phyloP scores from a whole-genome alignment of 2,888 invertebrate species.

The Psococerastis gibbosa region DNA sequence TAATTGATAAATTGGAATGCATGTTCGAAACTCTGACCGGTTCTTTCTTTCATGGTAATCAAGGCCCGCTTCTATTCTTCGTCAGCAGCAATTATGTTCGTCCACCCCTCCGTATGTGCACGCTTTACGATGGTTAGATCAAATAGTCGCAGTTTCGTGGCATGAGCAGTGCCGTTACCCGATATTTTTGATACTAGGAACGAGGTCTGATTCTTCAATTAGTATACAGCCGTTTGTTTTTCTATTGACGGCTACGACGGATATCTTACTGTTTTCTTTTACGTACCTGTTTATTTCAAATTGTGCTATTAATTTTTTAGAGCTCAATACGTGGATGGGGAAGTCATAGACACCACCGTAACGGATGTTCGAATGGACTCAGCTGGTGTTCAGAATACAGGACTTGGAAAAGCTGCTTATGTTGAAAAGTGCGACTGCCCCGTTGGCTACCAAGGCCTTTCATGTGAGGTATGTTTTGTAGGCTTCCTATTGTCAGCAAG shows the following conservation, averaged over 20 bases:
- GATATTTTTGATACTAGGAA: too few species aligned
- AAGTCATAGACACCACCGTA: conserved; percentile 49
- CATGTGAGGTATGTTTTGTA: conserved; percentile 51
- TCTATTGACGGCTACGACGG: neutral
- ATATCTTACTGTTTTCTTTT: neutral
- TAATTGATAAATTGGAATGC: too few species aligned
- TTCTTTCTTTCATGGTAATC: too few species aligned
- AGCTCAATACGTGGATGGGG: conserved; percentile 47
- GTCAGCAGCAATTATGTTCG: too few species aligned
- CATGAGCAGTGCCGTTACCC: too few species aligned
- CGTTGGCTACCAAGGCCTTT: conserved; percentile 54
- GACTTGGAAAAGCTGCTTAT: conserved; percentile 55
- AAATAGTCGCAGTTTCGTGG: too few species aligned
- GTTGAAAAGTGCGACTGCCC: conserved; percentile 88
- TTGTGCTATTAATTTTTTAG: conserved; percentile 21
- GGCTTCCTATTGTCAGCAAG: neutral
- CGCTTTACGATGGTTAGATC: too few species aligned
- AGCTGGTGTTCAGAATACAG: conserved; percentile 50
- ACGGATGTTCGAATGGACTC: conserved; percentile 63
- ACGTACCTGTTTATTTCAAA: neutral
- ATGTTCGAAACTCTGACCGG: too few species aligned
- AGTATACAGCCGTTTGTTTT: too few species aligned
- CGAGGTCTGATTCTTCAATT: too few species aligned
- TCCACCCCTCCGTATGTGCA: too few species aligned
- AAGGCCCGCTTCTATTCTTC: too few species aligned